Base-by-base conservation (phyloP, 2,113 vertebrate species). In the Alosa alosa region DNA sequence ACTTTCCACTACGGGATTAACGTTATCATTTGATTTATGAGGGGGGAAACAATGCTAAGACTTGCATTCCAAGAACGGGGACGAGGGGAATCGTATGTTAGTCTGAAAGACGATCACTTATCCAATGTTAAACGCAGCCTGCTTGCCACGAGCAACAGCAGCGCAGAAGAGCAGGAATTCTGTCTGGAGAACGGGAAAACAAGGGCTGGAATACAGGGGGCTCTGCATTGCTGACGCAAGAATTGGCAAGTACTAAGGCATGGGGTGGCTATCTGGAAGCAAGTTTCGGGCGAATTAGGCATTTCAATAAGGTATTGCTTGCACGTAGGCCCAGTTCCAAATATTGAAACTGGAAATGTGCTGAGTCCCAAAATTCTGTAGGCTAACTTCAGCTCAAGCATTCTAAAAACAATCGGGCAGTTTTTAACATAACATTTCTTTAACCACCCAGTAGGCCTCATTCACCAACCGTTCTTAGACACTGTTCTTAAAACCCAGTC, bases 131-230 rank as follows among this genome's bases (percentile, higher is more conserved):
- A 88, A 88, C 92, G 89, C 92, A 87, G 93, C 91, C 90, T 90
- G 84, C 90, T 86, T 90, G 91, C 88, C 81, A 89, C 90, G 92
- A 91, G 92, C 91, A 88, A 92, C 88, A 92, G 93, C 90, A 84
- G 91, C 90, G 93, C 89, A 87, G 91, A 93, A 91, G 93, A 93
- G 92, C 93, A 91, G 94, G 94, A 93, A 92, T 91, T 92, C 85
- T 47, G 81, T 44, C 31, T 47, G 92, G 94, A 92, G 88, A 92
- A 88, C 87, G 88, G 94, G 92, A 95, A 96, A 94, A 94, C 94
- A 90, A 86, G 95, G 92, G 49, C 90, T 89, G 95, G 95, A 96
- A 13, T 82, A 82, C 49, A 50, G 39, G 75, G 44, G 49, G 36
- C 8, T n/a, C 49, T 22, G 20, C 41, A 18, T 84, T 46, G 85